Evolutionary conservation across 2,797 vertebrate species (phyloP).

Genomic region (Pitangus sulphuratus): DNA sequence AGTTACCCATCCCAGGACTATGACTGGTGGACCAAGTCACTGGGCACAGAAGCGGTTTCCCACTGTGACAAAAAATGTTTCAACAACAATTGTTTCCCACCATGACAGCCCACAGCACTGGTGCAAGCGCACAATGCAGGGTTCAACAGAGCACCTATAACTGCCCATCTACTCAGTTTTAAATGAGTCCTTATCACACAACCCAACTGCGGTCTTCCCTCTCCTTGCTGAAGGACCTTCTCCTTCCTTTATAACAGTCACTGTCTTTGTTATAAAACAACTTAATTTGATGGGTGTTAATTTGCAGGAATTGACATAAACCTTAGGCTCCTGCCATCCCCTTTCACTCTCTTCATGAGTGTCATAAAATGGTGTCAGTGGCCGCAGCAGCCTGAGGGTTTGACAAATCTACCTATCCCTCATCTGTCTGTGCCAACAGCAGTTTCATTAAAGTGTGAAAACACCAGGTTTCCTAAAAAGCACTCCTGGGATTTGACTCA

Average conservation of each 20-base stretch:
- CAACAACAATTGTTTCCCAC: too few relatives aligned
- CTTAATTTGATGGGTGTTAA: background rate
- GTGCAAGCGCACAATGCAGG: rapidly evolving
- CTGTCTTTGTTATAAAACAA: background rate
- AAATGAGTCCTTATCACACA: background rate
- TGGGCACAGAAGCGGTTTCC: background rate
- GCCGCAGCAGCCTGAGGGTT: background rate
- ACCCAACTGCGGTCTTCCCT: background rate
- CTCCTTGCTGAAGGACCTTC: background rate
- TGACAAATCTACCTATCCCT: background rate
- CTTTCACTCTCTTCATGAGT: background rate
- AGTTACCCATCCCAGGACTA: background rate
- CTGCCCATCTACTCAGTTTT: background rate
- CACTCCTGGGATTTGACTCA: background rate
- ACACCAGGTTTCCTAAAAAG: background rate
- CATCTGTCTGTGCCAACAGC: background rate
- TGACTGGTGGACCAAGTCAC: background rate
- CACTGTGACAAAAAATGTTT: too few relatives aligned
- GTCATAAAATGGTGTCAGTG: background rate
- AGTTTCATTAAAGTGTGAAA: background rate
- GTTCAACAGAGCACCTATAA: rapidly evolving
- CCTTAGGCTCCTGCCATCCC: background rate
- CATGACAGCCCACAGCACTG: background rate
- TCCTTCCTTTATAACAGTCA: background rate
- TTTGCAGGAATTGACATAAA: background rate